Conservation (phyloP, 64 coral and sea anemone genomes). For the Pocillopora verrucosa region DNA sequence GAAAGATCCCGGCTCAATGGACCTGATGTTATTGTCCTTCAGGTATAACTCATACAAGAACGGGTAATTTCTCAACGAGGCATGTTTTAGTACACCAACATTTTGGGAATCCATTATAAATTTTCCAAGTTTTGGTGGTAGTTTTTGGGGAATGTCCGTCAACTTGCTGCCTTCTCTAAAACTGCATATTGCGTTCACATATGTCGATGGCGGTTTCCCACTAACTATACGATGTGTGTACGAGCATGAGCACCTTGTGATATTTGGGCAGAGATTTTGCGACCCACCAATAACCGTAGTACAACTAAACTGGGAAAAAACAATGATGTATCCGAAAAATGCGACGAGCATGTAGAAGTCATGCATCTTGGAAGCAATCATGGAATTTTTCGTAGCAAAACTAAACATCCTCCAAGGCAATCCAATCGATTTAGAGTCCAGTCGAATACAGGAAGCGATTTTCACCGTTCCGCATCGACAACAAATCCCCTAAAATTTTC, state of each 20-base stretch:
- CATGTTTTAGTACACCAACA: conserved; percentile 1
- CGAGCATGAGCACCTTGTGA: not conserved
- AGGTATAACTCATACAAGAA: conserved; percentile 32
- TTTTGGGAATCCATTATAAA: conserved; percentile 13
- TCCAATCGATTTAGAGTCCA: not conserved
- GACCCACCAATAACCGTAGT: too few relatives aligned
- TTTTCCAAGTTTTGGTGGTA: conserved; percentile 12
- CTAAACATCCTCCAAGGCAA: not conserved
- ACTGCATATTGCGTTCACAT: not conserved
- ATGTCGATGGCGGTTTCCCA: not conserved
- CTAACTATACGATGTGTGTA: not conserved
- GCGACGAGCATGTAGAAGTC: not conserved
- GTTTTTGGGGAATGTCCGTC: not conserved
- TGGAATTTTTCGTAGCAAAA: not conserved
- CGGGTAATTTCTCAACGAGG: conserved; percentile 18
- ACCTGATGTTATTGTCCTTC: conserved; percentile 13
- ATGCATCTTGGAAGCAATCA: not conserved
- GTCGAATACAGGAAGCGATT: not conserved
- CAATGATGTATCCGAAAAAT: not conserved
- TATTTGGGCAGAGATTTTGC: not conserved
- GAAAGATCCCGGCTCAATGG: conserved; percentile 45
- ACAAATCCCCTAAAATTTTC: not conserved
- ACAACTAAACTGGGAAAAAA: not conserved
- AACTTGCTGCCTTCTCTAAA: conserved; percentile 4
- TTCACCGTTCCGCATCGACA: too few relatives aligned